Base-by-base conservation (phyloP, 2,797 vertebrate genomes). In the Peromyscus nudipes region DNA sequence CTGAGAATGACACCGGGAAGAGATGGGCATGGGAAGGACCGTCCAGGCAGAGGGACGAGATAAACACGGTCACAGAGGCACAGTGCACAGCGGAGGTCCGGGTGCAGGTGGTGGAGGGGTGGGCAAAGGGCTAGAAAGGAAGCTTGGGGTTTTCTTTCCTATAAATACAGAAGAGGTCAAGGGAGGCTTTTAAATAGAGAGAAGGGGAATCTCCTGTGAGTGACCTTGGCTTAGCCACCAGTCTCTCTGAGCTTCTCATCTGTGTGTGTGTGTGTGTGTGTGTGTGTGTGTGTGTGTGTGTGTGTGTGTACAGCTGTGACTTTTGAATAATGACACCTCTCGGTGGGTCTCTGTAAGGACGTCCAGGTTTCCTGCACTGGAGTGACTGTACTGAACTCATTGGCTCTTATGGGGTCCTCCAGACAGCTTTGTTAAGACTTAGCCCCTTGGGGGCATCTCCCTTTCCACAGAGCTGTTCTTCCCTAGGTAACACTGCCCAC, bases 321-420 rank as follows among this genome's bases (percentile, higher is more conserved):
- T 64, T 7, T 11, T 7, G 4, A 81, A n/a, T 55, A 31, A 43
- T 16, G 5, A 75, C 0, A 8, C 19, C 27, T 8, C 14, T 1
- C 1, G 1, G 1, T 1, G 17, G 6, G 8, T 37, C 62, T 86
- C 89, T 37, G 4, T 57, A 4, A 71, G 34, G n/a, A 31, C 1
- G 1, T 52, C 1, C 11, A 1, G 23, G 13, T 84, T 34, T 40
- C 93, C 92, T 23, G 13, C 43, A 49, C 52, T 64, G 27, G 8
- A 23, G 62, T 6, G 43, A n/a, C 40, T 67, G 27, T 25, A 21
- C 40, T 19, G 19, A 29, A 55, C 46, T 29, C 0, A 0, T 7
- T 17, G 27, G 11, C 69, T 79, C 40, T 82, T 82, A 23, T 29
- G 10, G 8, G 27, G 8, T 25, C 21, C 13, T n/a, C 10, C 57